phyloP scores from a whole-genome alignment of 2,888 invertebrate genomes.

The Ommatoiulus sabulosus region DNA sequence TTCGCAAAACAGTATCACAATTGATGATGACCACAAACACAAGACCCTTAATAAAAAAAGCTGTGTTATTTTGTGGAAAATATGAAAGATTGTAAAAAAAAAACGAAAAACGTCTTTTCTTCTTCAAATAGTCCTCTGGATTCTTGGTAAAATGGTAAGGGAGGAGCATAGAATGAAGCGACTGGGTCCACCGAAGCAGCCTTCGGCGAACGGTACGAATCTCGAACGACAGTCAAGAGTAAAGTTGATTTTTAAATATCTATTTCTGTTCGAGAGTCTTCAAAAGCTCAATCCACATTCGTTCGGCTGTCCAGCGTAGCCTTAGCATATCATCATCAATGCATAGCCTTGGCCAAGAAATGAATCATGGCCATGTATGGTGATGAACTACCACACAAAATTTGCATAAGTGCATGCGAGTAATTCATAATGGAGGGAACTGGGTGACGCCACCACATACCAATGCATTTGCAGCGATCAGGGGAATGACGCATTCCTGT shows the following conservation, averaged over 20 bases:
- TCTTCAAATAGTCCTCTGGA: background rate
- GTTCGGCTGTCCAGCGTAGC: background rate
- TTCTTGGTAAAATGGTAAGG: background rate
- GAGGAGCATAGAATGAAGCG: constrained; percentile 48
- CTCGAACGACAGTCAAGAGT: constrained; percentile 25
- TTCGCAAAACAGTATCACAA: constrained; percentile 40
- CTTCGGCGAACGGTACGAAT: constrained; percentile 15
- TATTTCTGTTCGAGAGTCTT: background rate
- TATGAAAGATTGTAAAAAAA: background rate
- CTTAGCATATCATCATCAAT: constrained; percentile 24
- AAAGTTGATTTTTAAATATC: constrained; percentile 35
- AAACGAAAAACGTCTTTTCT: background rate
- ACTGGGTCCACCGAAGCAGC: constrained; percentile 21
- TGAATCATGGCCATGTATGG: background rate
- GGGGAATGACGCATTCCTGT: constrained; percentile 24
- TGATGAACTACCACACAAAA: constrained; percentile 41
- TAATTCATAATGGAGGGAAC: constrained; percentile 38
- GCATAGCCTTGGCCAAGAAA: constrained; percentile 35
- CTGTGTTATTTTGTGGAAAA: constrained; percentile 32
- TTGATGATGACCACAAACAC: constrained; percentile 46
- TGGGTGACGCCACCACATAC: background rate
- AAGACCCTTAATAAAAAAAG: constrained; percentile 41
- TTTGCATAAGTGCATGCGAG: constrained; percentile 37
- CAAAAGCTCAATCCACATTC: background rate
- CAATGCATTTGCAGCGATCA: background rate